Conservation (phyloP, 2,113 vertebrate genomes). For the Xiphias gladius region DNA sequence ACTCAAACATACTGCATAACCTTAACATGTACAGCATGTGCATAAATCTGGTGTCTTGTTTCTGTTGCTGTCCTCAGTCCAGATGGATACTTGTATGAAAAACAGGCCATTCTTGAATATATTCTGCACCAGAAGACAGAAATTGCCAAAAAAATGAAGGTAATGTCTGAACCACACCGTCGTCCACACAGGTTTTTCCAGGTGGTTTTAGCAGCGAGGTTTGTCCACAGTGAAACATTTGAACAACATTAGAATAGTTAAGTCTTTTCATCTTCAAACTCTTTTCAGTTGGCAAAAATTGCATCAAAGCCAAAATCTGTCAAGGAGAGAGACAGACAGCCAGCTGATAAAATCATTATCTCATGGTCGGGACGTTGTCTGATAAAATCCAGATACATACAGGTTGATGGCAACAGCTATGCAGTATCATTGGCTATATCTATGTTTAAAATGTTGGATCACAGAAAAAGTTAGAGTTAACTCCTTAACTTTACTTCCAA, state of each 20-base stretch:
- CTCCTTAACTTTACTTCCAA: too few relatives aligned
- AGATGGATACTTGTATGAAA: conserved; percentile 92
- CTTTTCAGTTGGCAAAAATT: background rate
- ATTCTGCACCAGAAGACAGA: conserved; percentile 93
- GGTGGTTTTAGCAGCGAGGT: too few relatives aligned
- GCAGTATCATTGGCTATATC: too few relatives aligned
- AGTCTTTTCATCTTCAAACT: too few relatives aligned
- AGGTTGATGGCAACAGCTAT: too few relatives aligned
- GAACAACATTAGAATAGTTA: background rate
- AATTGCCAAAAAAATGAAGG: conserved; percentile 92
- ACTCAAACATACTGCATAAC: background rate
- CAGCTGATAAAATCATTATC: too few relatives aligned
- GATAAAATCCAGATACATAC: too few relatives aligned
- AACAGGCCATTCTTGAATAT: conserved; percentile 93
- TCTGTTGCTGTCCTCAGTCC: conserved; percentile 77
- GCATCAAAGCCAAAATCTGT: background rate
- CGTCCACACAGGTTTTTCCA: background rate
- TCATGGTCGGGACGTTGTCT: too few relatives aligned
- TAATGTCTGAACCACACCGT: conserved; percentile 39
- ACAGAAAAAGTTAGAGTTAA: too few relatives aligned
- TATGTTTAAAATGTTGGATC: too few relatives aligned
- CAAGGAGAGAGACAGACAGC: background rate
- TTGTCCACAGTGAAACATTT: background rate
- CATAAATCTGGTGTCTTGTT: conserved; percentile 13
- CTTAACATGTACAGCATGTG: background rate